phyloP scores from a whole-genome alignment of 2,797 vertebrate genomes.

The Huso huso region DNA sequence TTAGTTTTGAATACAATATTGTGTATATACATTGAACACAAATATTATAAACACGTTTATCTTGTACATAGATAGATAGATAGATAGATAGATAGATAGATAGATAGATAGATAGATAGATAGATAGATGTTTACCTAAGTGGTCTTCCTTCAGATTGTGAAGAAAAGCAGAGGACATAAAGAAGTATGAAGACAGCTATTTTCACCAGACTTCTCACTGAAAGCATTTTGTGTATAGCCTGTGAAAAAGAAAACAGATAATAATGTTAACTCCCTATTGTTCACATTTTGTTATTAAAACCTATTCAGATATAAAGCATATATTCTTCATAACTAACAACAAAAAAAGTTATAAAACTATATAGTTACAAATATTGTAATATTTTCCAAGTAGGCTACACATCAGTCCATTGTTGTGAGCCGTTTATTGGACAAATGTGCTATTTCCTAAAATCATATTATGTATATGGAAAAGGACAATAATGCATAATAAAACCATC shows the following conservation, averaged over 20 bases:
- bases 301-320: conserved; percentile 19
- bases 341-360: conserved; percentile 37
- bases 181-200: conserved; percentile 57
- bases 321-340: conserved; percentile 20
- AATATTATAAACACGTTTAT: background rate
- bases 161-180: conserved; percentile 51
- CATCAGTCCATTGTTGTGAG: no score
- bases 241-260: conserved; percentile 37
- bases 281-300: conserved; percentile 13
- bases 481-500: no score
- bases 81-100: no score
- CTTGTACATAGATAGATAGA: background rate
- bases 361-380: conserved; percentile 10
- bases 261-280: conserved; percentile 16
- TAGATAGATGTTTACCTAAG: conserved; percentile 61
- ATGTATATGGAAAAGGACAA: background rate
- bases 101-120: no score
- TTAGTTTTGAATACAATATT: no score
- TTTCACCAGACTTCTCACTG: conserved; percentile 48
- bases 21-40: no score
- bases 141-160: conserved; percentile 63
- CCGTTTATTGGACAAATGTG: conserved; percentile 8
- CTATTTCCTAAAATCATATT: conserved; percentile 15
- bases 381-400: background rate
- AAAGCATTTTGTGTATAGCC: conserved; percentile 59